These are phyloP conservation scores for Chrysopilus asiliformis DNA, from an alignment of 2,888 invertebrate species.

Conservation along the genomic window DNA sequence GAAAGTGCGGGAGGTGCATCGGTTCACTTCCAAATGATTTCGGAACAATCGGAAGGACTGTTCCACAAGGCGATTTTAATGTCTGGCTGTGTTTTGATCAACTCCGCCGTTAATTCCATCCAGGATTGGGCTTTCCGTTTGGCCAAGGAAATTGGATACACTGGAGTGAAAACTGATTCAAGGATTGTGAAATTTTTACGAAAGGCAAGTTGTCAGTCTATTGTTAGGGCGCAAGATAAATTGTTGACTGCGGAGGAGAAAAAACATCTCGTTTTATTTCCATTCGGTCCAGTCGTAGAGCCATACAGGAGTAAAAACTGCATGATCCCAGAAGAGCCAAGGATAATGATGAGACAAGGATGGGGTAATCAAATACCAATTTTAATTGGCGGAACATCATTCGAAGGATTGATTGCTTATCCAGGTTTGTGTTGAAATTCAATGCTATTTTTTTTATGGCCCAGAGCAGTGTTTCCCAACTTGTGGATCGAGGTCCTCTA, in stretches of 20 bases:
- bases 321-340: conserved; percentile 26
- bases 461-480: not conserved
- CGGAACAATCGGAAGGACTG: conserved; percentile 35
- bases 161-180: conserved; percentile 27
- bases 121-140: conserved; percentile 27
- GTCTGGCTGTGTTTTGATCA: conserved; percentile 28
- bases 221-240: conserved; percentile 29
- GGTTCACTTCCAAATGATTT: conserved; percentile 37
- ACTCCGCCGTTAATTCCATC: conserved; percentile 29
- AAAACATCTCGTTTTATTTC: conserved; percentile 24
- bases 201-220: conserved; percentile 25
- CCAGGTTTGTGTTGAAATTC: conserved; percentile 18
- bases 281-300: conserved; percentile 30
- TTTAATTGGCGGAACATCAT: conserved; percentile 31
- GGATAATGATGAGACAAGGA: conserved; percentile 29
- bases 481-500: no score
- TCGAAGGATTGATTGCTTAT: conserved; percentile 31
- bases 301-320: conserved; percentile 28
- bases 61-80: conserved; percentile 32
- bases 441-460: not conserved
- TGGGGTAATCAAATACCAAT: conserved; percentile 33
- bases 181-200: conserved; percentile 31
- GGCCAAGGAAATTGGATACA: conserved; percentile 29
- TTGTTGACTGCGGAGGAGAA: conserved; percentile 29
- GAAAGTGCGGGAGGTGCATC: conserved; percentile 41